These are phyloP conservation scores for Tachuris rubrigastra DNA, from an alignment of 2,113 vertebrate genomes.

Conservation along the genomic window DNA sequence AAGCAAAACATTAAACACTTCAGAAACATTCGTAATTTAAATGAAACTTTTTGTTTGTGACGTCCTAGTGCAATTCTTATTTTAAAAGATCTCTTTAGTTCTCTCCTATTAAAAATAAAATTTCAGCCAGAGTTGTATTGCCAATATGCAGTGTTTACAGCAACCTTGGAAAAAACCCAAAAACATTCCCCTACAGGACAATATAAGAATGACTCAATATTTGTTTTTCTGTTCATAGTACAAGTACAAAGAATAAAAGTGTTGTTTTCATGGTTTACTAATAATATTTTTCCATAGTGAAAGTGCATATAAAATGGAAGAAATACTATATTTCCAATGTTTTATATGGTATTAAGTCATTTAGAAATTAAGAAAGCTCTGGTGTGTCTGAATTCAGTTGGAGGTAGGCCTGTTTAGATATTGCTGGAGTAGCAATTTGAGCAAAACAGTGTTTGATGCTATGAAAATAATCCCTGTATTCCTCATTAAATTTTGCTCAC, in stretches of 20 bases:
- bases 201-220: background rate
- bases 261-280: background rate
- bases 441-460: background rate
- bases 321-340: background rate
- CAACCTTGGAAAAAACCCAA: background rate
- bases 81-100: background rate
- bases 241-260: background rate
- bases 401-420: background rate
- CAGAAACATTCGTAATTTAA: background rate
- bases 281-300: background rate
- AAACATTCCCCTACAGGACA: background rate
- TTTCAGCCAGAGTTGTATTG: background rate
- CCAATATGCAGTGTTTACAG: background rate
- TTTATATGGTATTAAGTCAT: background rate
- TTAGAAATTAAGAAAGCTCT: background rate
- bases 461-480: background rate
- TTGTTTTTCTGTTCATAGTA: background rate
- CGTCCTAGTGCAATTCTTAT: background rate
- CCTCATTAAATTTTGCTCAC: background rate
- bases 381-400: background rate
- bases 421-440: background rate
- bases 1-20: background rate
- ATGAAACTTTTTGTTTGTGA: background rate
- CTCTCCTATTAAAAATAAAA: background rate
- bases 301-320: background rate